A percentile compares a stretch with the other conserved stretches of the same genome.
Evolutionary conservation across 2,888 invertebrate species (phyloP).

Genomic region (Tolmerus cingulatus): DNA sequence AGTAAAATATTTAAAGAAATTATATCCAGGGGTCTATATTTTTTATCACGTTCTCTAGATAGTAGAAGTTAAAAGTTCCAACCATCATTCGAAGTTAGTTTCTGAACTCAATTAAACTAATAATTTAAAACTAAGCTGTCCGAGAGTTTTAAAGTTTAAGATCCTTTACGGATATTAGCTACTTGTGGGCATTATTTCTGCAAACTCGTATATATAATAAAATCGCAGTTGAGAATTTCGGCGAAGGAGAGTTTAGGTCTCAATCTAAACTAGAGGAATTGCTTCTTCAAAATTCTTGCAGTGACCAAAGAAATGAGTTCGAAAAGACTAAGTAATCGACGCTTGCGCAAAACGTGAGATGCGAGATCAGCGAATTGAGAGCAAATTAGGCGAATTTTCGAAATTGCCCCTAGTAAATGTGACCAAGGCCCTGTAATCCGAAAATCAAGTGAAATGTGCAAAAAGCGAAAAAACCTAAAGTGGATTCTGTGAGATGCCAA

Average conservation of each 20-base stretch:
- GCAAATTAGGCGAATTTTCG: neutral
- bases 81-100: too few relatives aligned
- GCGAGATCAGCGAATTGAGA: neutral
- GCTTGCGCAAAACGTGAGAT: neutral
- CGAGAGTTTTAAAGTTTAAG: too few relatives aligned
- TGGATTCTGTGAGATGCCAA: constrained; percentile 55
- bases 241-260: neutral
- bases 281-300: neutral
- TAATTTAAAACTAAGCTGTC: too few relatives aligned
- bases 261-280: neutral
- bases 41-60: too few relatives aligned
- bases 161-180: too few relatives aligned
- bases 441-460: constrained; percentile 35
- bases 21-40: too few relatives aligned
- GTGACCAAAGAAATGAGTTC: neutral
- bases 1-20: too few relatives aligned
- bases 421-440: neutral
- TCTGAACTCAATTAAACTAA: too few relatives aligned
- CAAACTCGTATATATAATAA: too few relatives aligned
- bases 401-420: neutral
- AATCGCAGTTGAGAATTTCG: too few relatives aligned
- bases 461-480: constrained; percentile 35
- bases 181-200: too few relatives aligned
- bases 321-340: neutral
- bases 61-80: too few relatives aligned